Percentiles rank a stretch among this genome's conserved stretches.
Conservation (phyloP, 2,888 invertebrate genomes). For the Drosophila subquinaria region DNA sequence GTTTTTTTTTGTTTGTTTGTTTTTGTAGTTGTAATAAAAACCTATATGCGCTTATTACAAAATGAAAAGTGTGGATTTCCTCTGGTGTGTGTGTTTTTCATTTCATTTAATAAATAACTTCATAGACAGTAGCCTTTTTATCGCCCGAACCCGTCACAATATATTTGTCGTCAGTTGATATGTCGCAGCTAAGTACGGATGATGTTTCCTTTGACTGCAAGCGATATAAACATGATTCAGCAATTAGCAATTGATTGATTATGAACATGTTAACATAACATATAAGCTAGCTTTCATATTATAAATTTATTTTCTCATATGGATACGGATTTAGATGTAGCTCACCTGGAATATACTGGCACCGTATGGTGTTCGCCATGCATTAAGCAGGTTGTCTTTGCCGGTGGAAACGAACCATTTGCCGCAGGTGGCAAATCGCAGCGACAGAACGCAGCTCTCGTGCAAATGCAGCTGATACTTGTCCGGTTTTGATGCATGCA, state of each 20-base stretch:
- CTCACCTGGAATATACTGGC: slow-evolving; percentile 98
- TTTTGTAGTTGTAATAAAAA: slow-evolving; percentile 71
- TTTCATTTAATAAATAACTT: slow-evolving; percentile 92
- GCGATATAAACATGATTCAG: slow-evolving; percentile 23
- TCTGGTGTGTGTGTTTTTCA: slow-evolving; percentile 50
- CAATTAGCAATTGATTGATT: slow-evolving; percentile 16
- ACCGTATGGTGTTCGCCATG: slow-evolving; percentile 99
- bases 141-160: slow-evolving; percentile 99
- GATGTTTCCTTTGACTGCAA: slow-evolving; percentile 96
- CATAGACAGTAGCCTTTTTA: slow-evolving; percentile 98
- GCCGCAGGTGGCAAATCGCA: slow-evolving; percentile 97
- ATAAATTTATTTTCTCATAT: too few relatives aligned
- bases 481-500: slow-evolving; percentile 95
- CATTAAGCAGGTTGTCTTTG: slow-evolving; percentile 98
- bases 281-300: neutral
- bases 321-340: neutral
- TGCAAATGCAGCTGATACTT: slow-evolving; percentile 98
- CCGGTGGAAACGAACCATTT: slow-evolving; percentile 99
- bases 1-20: slow-evolving; percentile 37
- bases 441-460: slow-evolving; percentile 98
- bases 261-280: neutral
- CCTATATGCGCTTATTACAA: slow-evolving; percentile 80
- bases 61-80: slow-evolving; percentile 73
- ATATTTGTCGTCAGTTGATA: slow-evolving; percentile 98
- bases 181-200: slow-evolving; percentile 99